phyloP scores from a whole-genome alignment of 2,888 invertebrate genomes.

The Pollenia amentaria region DNA sequence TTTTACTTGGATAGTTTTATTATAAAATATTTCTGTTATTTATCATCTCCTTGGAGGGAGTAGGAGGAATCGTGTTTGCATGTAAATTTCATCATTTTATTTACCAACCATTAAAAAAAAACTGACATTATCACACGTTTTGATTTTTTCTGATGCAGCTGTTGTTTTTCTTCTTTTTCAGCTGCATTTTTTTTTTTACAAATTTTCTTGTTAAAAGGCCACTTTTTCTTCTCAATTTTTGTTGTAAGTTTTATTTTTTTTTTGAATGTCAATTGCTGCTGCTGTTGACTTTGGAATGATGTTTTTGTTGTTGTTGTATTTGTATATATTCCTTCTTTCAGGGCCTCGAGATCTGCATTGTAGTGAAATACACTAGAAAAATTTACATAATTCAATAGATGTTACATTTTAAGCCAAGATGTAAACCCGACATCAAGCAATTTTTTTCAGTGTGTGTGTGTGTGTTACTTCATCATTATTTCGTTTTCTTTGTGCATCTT shows the following conservation, averaged over 20 bases:
- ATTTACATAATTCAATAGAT: not conserved
- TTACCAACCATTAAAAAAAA: constrained; percentile 26
- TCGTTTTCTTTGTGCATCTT: constrained; percentile 13
- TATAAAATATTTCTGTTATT: not conserved
- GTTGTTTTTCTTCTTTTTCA: not conserved
- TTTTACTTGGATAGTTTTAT: constrained; percentile 33
- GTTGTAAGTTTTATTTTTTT: not conserved
- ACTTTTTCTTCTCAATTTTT: not conserved
- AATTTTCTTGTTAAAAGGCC: constrained; percentile 38
- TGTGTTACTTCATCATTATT: constrained; percentile 17
- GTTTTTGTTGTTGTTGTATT: not conserved
- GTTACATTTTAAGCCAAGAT: not conserved
- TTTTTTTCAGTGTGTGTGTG: constrained; percentile 7
- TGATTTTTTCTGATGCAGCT: constrained; percentile 17
- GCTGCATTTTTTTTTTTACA: constrained; percentile 19
- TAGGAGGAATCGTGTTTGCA: constrained; percentile 15
- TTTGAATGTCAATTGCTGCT: constrained; percentile 36
- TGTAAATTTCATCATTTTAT: constrained; percentile 54
- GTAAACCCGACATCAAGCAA: not conserved
- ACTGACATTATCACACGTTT: constrained; percentile 59
- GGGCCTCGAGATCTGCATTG: not conserved
- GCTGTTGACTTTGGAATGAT: constrained; percentile 13
- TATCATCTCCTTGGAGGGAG: not conserved
- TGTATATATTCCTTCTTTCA: too few species aligned
- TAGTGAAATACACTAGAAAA: constrained; percentile 8